Evolutionary conservation across 2,797 vertebrate species (phyloP), one percentile per base, ranked within the genome.

Genomic region (Scleropages formosus): DNA sequence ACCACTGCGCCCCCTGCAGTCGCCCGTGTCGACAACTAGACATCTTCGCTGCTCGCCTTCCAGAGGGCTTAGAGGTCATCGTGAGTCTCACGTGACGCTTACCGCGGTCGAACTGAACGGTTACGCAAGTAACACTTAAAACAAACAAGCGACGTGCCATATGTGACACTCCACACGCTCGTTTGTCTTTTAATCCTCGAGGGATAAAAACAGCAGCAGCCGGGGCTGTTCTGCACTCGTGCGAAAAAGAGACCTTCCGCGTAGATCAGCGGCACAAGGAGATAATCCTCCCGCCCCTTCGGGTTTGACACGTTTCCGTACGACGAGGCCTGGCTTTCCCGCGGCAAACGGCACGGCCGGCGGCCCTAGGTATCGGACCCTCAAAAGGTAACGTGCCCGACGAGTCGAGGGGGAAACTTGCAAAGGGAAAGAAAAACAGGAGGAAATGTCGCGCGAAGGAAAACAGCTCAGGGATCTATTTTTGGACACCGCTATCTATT

Each of bases 261-360:
- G 88, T 89, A 79, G 78, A 91, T 90, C 86, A 84, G 83, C 87
- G 87, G 85, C 86, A 84, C 86, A 88, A 84, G 84, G 86, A 89
- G 88, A 91, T 92, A 91, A 92, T 90, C 87, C 79, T 82, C 90
- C 89, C 89, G 87, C 87, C 86, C 89, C 84, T 82, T 80, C 78
- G 83, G 83, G 87, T 88, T 46, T 51, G 46, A 44, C 46, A 68
- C n/a, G 15, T 39, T 44, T 75, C 86, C 79, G 82, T 78, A 84
- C 26, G 59, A 73, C 51, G 59, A 75, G 73, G 64, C 56, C n/a
- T n/a, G n/a, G n/a, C n/a, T n/a, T n/a, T 56, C 47, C 15, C 77
- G 78, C 74, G 82, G 85, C 81, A 66, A n/a, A 84, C 80, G 79
- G 68, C 65, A 74, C 78, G 13, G 78, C 71, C 78, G 31, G 51